Evolutionary conservation across 1,140 invertebrate species (phyloP).

Genomic region (Atta texana): DNA sequence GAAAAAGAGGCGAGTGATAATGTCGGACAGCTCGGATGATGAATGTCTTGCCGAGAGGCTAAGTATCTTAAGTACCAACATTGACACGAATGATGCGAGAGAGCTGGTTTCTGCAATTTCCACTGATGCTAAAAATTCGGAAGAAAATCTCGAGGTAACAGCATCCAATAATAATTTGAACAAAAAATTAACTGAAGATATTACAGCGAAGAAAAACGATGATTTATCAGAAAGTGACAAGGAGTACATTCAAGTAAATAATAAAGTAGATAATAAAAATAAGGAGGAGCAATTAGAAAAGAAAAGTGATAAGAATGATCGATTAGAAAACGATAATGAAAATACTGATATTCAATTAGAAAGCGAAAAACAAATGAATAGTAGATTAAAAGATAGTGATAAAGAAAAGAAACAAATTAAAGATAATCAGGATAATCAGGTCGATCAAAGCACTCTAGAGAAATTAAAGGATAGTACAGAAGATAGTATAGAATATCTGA

Average conservation of each 20-base stretch:
- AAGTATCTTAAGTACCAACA: constrained; percentile 16
- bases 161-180: neutral
- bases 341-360: neutral
- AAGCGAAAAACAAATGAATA: neutral
- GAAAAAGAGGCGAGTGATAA: constrained; percentile 78
- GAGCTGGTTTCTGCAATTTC: neutral
- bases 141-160: neutral
- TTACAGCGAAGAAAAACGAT: neutral
- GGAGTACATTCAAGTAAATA: neutral
- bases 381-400: neutral
- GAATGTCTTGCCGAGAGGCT: constrained; percentile 76
- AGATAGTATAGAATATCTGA: neutral
- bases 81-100: neutral
- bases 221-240: neutral
- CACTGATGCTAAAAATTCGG: neutral
- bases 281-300: neutral
- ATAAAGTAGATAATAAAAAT: constrained; percentile 34
- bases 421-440: constrained; percentile 13
- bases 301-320: constrained; percentile 2
- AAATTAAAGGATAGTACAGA: neutral
- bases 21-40: constrained; percentile 82
- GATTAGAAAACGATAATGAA: neutral
- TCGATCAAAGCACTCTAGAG: neutral
- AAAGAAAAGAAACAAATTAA: neutral
- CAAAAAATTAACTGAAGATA: neutral